A percentile compares a stretch with the other conserved stretches of the same genome.
Conservation (phyloP, 2,888 invertebrate genomes). For the Lithophane semibrunnea region DNA sequence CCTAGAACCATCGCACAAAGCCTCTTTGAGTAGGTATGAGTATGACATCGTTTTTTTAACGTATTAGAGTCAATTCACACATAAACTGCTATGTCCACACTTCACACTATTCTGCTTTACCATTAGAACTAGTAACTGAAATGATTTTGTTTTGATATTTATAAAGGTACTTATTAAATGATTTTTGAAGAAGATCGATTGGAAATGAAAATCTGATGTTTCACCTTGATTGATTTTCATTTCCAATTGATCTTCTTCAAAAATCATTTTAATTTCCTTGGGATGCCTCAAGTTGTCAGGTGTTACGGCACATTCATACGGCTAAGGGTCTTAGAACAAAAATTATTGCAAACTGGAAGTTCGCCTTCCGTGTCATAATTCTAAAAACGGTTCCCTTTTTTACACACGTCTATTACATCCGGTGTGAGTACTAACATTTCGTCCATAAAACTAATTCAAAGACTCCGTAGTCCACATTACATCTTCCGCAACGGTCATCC, state of each 20-base stretch:
- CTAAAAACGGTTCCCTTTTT: constrained; percentile 28
- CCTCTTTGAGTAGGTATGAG: not conserved
- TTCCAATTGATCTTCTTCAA: too few species aligned
- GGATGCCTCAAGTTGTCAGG: too few species aligned
- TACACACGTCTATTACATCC: constrained; percentile 44
- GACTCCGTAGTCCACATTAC: constrained; percentile 15
- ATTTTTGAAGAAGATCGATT: not conserved
- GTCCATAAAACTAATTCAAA: constrained; percentile 40
- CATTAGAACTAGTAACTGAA: not conserved
- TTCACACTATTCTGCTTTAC: too few species aligned
- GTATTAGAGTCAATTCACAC: constrained; percentile 10
- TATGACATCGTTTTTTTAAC: constrained; percentile 14
- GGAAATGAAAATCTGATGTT: not conserved
- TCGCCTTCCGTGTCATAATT: not conserved
- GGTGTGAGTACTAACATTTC: constrained; percentile 27
- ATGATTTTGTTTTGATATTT: not conserved
- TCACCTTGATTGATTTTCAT: not conserved
- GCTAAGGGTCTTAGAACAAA: not conserved
- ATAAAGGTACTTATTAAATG: too few species aligned
- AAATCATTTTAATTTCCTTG: not conserved
- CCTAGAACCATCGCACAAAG: constrained; percentile 1
- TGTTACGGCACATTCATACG: not conserved
- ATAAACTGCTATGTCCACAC: not conserved
- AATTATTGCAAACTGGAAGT: not conserved
- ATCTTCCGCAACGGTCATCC: constrained; percentile 32